phyloP scores from a whole-genome alignment of 2,797 vertebrate species.

The Pangasius macronema region DNA sequence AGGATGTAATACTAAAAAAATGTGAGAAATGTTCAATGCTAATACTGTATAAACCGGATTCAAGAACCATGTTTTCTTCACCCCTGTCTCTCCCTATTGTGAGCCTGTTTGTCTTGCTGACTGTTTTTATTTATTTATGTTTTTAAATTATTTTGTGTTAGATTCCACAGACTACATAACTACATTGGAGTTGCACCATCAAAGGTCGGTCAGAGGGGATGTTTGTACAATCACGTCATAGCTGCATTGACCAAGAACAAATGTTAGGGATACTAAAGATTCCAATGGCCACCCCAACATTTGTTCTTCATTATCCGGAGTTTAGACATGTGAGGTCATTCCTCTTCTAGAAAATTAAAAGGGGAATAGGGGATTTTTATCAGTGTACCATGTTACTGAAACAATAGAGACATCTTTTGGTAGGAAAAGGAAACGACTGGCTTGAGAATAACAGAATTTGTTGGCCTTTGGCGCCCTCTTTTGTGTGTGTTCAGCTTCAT shows the following conservation, averaged over 20 bases:
- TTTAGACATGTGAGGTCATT: slow-evolving; percentile 69
- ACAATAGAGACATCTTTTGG: slow-evolving; percentile 45
- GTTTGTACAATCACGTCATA: slow-evolving; percentile 45
- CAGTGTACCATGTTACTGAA: slow-evolving; percentile 11
- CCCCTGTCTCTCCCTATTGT: background rate
- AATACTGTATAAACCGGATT: background rate
- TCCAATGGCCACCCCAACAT: slow-evolving; percentile 60
- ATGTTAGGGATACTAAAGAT: slow-evolving; percentile 65
- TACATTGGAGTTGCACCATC: slow-evolving; percentile 4
- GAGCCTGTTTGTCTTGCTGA: background rate
- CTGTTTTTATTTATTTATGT: background rate
- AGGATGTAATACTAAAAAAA: background rate
- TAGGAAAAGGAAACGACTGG: background rate
- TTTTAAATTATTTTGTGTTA: background rate
- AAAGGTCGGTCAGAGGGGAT: slow-evolving; percentile 31
- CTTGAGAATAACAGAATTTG: background rate
- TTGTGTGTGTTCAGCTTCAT: background rate
- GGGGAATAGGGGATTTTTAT: slow-evolving; percentile 18
- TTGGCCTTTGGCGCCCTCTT: slow-evolving; percentile 45
- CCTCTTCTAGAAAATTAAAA: slow-evolving; percentile 60
- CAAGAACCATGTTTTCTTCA: background rate
- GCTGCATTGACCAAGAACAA: slow-evolving; percentile 50
- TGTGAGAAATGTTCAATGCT: background rate
- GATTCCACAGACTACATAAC: slow-evolving; percentile 15
- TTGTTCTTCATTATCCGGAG: slow-evolving; percentile 70